Evolutionary conservation across 2,888 invertebrate genomes (phyloP), one percentile per base, ranked within the genome.

Genomic region (Apomyelois bistriatella): DNA sequence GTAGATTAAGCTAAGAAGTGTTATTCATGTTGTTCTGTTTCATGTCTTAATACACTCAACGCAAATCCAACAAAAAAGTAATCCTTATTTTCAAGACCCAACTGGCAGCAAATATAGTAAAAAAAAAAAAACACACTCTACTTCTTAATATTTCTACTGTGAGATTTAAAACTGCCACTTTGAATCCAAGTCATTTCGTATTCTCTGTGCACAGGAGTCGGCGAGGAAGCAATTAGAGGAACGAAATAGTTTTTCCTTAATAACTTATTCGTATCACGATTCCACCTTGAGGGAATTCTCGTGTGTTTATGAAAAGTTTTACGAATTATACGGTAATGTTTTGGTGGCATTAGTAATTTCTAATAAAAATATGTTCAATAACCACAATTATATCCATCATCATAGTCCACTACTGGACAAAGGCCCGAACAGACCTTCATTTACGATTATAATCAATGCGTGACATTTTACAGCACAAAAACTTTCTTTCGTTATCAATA

Each of bases 221-320:
- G 38, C 28, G 38, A 41, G 48, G 48, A 51, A 57, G 55, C 60
- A 60, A 60, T 60, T 60, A 60, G 54, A 41, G 22, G 32, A 46
- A 41, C 54, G 46, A 48, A 56, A 59, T 56, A 59, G 56, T 59
- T 56, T 58, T 57, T 54, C 53, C 57, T 38, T 15, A 28, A 56
- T 58, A 55, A 52, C 48, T 42, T 46, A 61, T 59, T 61, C 61
- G 40, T 12, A 55, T 59, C 61, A 61, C 61, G 59, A 58, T 48
- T 37, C 57, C 58, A 65, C 58, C 66, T 62, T 59, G 59, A 58
- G 55, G 53, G 52, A 65, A 52, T 62, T 59, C 54, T 58, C 46
- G 50, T 56, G 59, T 52, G 52, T 36, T 52, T 52, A 52, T 52
- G 55, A 55, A 42, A 48, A 48, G 37, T 43, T 52, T 48, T 13